Evolutionary conservation across 2,113 vertebrate species (phyloP).

Genomic region (Eonycteris spelaea): DNA sequence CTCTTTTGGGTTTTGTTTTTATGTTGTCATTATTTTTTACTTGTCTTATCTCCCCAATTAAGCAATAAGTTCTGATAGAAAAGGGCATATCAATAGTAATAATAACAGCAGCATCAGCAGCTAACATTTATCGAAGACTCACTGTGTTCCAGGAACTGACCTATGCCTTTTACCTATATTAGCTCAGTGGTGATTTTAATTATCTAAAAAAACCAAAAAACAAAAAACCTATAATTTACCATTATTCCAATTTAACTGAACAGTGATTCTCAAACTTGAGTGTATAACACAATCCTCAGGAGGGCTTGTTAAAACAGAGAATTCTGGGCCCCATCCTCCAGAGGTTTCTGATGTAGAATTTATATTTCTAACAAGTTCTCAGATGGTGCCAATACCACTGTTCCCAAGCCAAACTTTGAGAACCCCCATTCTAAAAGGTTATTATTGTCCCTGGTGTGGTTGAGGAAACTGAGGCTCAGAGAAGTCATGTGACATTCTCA

Average conservation of each 20-base stretch:
- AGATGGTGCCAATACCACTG: neutral
- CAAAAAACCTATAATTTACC: neutral
- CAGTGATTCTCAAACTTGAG: neutral
- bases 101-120: neutral
- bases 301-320: neutral
- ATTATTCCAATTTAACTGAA: neutral
- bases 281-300: neutral
- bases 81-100: neutral
- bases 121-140: neutral
- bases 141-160: neutral
- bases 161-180: neutral
- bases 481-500: neutral
- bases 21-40: neutral
- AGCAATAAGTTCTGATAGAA: neutral
- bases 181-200: neutral
- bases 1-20: neutral
- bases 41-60: neutral
- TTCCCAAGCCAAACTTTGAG: neutral
- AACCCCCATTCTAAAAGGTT: neutral
- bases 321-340: neutral
- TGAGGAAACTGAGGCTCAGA: neutral
- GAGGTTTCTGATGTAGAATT: neutral
- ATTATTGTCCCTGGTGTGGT: neutral
- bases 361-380: neutral
- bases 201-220: neutral